phyloP scores from a whole-genome alignment of 2,888 invertebrate species.

The Meteorus cinctellus region DNA sequence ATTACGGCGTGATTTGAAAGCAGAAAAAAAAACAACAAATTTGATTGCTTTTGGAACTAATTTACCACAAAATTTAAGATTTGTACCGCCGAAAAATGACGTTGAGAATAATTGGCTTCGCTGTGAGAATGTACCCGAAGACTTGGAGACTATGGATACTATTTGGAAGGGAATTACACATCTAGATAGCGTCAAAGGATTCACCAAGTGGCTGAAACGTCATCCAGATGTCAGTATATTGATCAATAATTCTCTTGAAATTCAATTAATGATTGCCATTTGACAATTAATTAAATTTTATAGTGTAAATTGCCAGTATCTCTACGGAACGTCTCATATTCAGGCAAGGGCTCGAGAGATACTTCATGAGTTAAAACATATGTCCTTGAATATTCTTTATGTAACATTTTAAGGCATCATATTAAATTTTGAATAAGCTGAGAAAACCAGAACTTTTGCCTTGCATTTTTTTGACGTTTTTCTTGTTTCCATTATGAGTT shows the following conservation, averaged over 20 bases:
- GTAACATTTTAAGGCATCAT: no score
- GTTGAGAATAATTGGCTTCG: slow-evolving; percentile 76
- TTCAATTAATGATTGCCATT: not conserved
- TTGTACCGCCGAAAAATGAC: slow-evolving; percentile 76
- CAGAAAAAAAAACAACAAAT: slow-evolving; percentile 74
- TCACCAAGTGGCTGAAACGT: slow-evolving; percentile 59
- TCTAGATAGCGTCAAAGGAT: slow-evolving; percentile 69
- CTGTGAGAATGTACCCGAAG: slow-evolving; percentile 76
- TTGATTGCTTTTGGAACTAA: slow-evolving; percentile 75
- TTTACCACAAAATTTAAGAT: slow-evolving; percentile 75
- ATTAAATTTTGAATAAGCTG: no score
- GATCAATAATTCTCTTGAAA: not conserved
- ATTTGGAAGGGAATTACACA: slow-evolving; percentile 80
- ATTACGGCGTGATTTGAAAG: slow-evolving; percentile 74
- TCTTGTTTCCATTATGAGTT: no score
- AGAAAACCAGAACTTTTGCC: no score
- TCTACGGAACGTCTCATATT: slow-evolving; percentile 35
- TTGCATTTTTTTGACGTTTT: no score
- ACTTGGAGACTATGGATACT: slow-evolving; percentile 77
- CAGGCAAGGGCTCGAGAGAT: not conserved
- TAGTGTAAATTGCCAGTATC: slow-evolving; percentile 48
- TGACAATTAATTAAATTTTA: not conserved
- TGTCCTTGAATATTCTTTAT: no score
- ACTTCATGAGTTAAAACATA: not conserved
- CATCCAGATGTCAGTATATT: slow-evolving; percentile 55